phyloP scores from a whole-genome alignment of 2,888 invertebrate species.

The Lapara coniferarum region DNA sequence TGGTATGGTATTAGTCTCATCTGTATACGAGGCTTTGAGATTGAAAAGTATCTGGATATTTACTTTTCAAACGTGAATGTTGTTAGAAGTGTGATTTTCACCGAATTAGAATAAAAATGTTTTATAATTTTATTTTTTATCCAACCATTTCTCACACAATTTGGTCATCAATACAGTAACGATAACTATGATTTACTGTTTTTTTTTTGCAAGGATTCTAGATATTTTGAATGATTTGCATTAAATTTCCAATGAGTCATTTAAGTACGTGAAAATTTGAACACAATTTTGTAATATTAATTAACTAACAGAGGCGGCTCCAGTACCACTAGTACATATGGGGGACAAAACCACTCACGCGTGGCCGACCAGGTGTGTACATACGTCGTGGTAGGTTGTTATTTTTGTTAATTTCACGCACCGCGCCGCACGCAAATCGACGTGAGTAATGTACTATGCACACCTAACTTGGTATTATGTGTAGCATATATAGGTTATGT shows the following conservation, averaged over 20 bases:
- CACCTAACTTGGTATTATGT: constrained; percentile 1
- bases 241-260: not conserved
- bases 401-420: constrained; percentile 76
- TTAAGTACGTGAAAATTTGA: not conserved
- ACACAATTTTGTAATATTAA: not conserved
- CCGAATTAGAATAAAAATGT: too few relatives aligned
- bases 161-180: too few relatives aligned
- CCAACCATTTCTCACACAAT: too few relatives aligned
- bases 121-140: too few relatives aligned
- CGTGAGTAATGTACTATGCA: constrained; percentile 42
- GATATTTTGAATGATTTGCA: too few relatives aligned
- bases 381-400: constrained; percentile 52
- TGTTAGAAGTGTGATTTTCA: too few relatives aligned
- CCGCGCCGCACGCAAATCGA: constrained; percentile 59
- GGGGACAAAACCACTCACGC: constrained; percentile 34
- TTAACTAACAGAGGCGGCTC: constrained; percentile 17
- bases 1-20: too few relatives aligned
- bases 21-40: too few relatives aligned
- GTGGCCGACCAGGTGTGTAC: constrained; percentile 42
- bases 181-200: too few relatives aligned
- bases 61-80: too few relatives aligned
- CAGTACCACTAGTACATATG: constrained; percentile 14
- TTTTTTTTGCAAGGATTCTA: too few relatives aligned
- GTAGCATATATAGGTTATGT: not conserved
- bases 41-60: too few relatives aligned